phyloP scores from a whole-genome alignment of 2,888 invertebrate species.

The Volucella inflata region DNA sequence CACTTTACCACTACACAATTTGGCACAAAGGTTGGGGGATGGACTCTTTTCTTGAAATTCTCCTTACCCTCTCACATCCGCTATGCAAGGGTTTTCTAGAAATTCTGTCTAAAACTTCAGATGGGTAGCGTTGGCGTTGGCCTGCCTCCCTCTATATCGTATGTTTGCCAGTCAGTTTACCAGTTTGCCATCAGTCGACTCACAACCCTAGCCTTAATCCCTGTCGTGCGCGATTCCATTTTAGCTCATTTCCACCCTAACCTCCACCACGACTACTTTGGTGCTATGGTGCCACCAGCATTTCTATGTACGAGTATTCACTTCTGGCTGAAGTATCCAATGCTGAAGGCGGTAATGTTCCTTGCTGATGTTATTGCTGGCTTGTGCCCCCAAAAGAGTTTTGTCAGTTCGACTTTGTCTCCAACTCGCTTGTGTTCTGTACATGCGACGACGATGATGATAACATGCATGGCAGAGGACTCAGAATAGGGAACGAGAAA shows the following conservation, averaged over 20 bases:
- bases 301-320: constrained; percentile 60
- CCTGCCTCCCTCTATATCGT: constrained; percentile 26
- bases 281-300: constrained; percentile 50
- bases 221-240: constrained; percentile 39
- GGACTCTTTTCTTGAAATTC: background rate
- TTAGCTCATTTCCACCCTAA: background rate
- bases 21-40: background rate
- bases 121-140: constrained; percentile 5
- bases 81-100: constrained; percentile 32
- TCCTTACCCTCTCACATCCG: background rate
- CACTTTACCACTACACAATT: background rate
- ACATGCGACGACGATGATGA: constrained; percentile 63
- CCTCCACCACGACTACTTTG: background rate
- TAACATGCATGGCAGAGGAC: constrained; percentile 61
- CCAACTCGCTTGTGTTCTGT: constrained; percentile 45
- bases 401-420: constrained; percentile 74
- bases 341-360: constrained; percentile 66
- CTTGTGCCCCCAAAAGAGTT: constrained; percentile 71
- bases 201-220: constrained; percentile 44
- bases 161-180: constrained; percentile 21
- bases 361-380: constrained; percentile 66
- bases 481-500: background rate
- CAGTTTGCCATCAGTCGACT: background rate
- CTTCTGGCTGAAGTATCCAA: constrained; percentile 60
- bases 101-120: constrained; percentile 45